These are phyloP conservation scores for Tinea semifulvella DNA, from an alignment of 2,888 invertebrate species.

Conservation along the genomic window DNA sequence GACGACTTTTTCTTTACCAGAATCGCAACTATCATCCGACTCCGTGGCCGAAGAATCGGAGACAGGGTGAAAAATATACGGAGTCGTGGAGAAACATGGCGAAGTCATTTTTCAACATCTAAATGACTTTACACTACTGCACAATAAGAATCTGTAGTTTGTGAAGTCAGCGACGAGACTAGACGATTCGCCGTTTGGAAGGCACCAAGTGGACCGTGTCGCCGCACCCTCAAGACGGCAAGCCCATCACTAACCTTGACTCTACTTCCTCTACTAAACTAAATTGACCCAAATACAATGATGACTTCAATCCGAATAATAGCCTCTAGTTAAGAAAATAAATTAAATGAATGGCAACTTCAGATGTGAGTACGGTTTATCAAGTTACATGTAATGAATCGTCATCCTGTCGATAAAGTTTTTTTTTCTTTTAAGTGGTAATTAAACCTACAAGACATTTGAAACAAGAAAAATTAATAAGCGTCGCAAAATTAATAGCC, in stretches of 20 bases:
- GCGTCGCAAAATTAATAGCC: too few species aligned
- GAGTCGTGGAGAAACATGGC: slow-evolving; percentile 46
- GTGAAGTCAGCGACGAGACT: slow-evolving; percentile 24
- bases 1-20: slow-evolving; percentile 47
- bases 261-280: slow-evolving; percentile 16
- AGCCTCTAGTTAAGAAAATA: too few species aligned
- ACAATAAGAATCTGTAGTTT: too few species aligned
- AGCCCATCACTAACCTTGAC: slow-evolving; percentile 47
- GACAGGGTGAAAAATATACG: slow-evolving; percentile 54
- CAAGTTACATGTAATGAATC: too few species aligned
- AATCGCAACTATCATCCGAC: slow-evolving; percentile 50
- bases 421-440: too few species aligned
- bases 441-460: too few species aligned
- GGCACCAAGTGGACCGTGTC: slow-evolving; percentile 35
- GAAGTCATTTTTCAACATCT: slow-evolving; percentile 39
- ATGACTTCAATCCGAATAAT: too few species aligned
- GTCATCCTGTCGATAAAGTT: too few species aligned
- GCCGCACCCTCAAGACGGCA: slow-evolving; percentile 37
- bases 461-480: too few species aligned
- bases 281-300: slow-evolving; percentile 1
- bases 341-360: too few species aligned
- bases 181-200: slow-evolving; percentile 25
- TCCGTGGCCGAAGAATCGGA: slow-evolving; percentile 58
- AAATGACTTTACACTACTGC: background rate
- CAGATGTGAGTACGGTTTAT: too few species aligned